These are phyloP conservation scores for Anoplolepis gracilipes DNA, from an alignment of 1,140 invertebrate genomes.

Conservation along the genomic window DNA sequence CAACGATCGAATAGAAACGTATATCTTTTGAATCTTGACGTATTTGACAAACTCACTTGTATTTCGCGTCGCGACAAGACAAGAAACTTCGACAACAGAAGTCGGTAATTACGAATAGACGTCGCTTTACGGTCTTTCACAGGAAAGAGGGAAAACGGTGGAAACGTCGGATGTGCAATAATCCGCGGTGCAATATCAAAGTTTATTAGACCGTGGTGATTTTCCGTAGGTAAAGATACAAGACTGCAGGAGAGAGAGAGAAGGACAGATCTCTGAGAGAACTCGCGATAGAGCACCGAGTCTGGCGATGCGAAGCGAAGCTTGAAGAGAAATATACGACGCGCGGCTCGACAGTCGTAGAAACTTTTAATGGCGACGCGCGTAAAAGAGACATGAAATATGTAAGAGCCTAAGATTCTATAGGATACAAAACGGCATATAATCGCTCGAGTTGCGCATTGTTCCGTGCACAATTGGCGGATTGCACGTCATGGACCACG, in stretches of 20 bases:
- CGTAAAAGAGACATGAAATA: constrained; percentile 67
- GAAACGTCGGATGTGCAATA: constrained; percentile 36
- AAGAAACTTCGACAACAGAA: constrained; percentile 12
- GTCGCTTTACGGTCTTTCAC: neutral
- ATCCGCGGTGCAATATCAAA: constrained; percentile 55
- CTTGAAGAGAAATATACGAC: neutral
- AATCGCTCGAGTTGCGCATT: constrained; percentile 64
- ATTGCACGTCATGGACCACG: constrained; percentile 54
- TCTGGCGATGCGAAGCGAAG: constrained; percentile 14
- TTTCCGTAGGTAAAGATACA: constrained; percentile 25
- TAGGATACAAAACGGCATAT: constrained; percentile 59
- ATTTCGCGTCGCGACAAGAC: constrained; percentile 19
- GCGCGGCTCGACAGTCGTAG: neutral
- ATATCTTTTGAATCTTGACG: constrained; percentile 33
- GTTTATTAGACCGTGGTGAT: constrained; percentile 24
- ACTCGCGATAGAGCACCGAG: constrained; percentile 24
- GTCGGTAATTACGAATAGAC: constrained; percentile 41
- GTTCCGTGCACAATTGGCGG: constrained; percentile 65
- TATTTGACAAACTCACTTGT: constrained; percentile 31
- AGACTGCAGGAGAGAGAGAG: neutral
- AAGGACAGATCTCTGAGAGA: neutral
- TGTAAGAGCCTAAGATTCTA: constrained; percentile 63
- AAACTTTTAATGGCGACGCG: constrained; percentile 68
- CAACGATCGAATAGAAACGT: constrained; percentile 46
- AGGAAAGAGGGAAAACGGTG: neutral